phyloP scores from a whole-genome alignment of 2,888 invertebrate genomes.

The Drosophila pseudotakahashii region DNA sequence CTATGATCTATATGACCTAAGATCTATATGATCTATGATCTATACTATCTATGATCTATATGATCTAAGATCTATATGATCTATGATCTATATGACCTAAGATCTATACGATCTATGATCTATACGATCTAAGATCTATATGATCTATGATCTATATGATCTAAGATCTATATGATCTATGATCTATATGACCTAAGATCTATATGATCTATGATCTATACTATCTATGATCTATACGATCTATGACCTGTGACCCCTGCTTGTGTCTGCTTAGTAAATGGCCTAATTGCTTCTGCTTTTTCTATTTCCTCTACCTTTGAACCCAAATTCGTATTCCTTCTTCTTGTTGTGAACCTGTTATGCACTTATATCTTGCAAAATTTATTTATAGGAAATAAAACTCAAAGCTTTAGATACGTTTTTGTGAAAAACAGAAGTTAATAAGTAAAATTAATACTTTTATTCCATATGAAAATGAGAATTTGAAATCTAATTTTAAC shows the following conservation, averaged over 20 bases:
- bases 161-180: too few relatives aligned
- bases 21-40: not conserved
- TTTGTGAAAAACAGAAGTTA: too few relatives aligned
- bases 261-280: slow-evolving; percentile 34
- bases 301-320: not conserved
- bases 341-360: not conserved
- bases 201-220: too few relatives aligned
- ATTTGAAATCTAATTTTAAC: too few relatives aligned
- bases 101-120: not conserved
- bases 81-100: not conserved
- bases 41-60: slow-evolving; percentile 1
- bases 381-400: not conserved
- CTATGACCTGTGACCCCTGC: slow-evolving; percentile 1
- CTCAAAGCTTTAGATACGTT: too few relatives aligned
- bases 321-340: not conserved
- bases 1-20: not conserved
- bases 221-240: too few relatives aligned
- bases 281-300: slow-evolving; percentile 11
- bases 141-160: too few relatives aligned
- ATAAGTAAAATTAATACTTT: too few relatives aligned
- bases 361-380: not conserved
- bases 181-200: too few relatives aligned
- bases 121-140: too few relatives aligned
- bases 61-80: not conserved
- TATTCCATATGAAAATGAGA: too few relatives aligned